These are phyloP conservation scores for Cerceris ruficornis DNA, from an alignment of 2,888 invertebrate species.

Conservation along the genomic window DNA sequence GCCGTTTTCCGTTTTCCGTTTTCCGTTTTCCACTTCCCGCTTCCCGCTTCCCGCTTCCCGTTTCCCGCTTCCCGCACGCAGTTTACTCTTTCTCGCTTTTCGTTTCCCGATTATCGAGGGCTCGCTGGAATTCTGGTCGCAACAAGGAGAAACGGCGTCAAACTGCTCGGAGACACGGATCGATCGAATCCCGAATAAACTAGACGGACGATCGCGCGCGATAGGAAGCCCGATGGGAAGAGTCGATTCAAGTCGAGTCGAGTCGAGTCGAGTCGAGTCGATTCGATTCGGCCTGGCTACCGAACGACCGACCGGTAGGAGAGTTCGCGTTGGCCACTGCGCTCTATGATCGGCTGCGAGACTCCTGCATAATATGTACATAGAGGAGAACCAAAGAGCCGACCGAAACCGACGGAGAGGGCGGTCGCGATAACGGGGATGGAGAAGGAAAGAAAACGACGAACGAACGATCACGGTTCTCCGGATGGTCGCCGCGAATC, in stretches of 20 bases:
- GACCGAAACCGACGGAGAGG: slow-evolving; percentile 50
- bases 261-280: neutral
- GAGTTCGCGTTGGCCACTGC: slow-evolving; percentile 58
- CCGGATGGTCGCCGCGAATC: slow-evolving; percentile 9
- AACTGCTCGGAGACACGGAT: slow-evolving; percentile 38
- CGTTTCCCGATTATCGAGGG: neutral
- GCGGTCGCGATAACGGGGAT: slow-evolving; percentile 22
- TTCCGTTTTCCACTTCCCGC: neutral
- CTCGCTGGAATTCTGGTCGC: neutral
- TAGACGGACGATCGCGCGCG: neutral
- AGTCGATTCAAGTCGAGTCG: slow-evolving; percentile 1
- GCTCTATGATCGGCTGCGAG: slow-evolving; percentile 75
- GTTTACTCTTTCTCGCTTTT: neutral
- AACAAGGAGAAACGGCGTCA: slow-evolving; percentile 19
- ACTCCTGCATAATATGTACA: slow-evolving; percentile 74
- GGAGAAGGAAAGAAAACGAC: slow-evolving; percentile 1
- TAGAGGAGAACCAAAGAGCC: slow-evolving; percentile 58
- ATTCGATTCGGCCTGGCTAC: slow-evolving; percentile 37
- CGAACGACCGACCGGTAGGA: slow-evolving; percentile 28
- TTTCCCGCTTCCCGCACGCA: neutral
- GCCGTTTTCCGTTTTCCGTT: neutral
- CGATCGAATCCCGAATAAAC: neutral
- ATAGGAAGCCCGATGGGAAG: neutral
- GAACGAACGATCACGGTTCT: neutral
- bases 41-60: neutral